These are phyloP conservation scores for Caenorhabditis macrosperma DNA, from an alignment of 2,888 invertebrate species.

Conservation along the genomic window DNA sequence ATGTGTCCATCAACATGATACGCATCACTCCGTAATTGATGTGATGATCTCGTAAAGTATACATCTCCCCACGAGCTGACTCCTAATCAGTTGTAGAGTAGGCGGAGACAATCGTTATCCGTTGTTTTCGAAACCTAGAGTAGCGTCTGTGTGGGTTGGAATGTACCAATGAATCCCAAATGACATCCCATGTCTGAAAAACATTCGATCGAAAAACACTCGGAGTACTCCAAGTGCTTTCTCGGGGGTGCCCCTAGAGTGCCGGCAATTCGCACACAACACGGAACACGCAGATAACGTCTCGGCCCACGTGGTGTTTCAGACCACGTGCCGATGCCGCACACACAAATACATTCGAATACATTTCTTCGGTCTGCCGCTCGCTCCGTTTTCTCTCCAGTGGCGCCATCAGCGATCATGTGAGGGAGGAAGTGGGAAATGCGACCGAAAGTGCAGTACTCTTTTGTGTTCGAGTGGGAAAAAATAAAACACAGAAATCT, in stretches of 20 bases:
- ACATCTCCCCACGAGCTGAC: background rate
- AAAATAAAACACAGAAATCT: background rate
- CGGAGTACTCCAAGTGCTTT: slow-evolving; percentile 17
- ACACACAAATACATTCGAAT: slow-evolving; percentile 35
- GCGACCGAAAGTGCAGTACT: slow-evolving; percentile 10
- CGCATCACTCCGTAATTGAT: background rate
- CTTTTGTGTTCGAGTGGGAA: background rate
- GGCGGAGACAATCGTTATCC: no score
- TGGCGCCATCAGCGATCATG: slow-evolving; percentile 54
- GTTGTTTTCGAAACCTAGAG: no score
- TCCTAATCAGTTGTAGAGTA: background rate
- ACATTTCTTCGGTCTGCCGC: slow-evolving; percentile 29
- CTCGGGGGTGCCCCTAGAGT: background rate
- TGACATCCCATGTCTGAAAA: background rate
- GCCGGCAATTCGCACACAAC: background rate
- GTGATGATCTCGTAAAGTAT: background rate
- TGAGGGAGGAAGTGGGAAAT: slow-evolving; percentile 17
- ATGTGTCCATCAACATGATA: background rate
- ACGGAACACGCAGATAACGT: slow-evolving; percentile 34
- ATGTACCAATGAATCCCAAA: background rate
- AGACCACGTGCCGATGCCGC: slow-evolving; percentile 42
- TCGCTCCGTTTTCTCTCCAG: slow-evolving; percentile 36
- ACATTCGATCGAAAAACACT: slow-evolving; percentile 18
- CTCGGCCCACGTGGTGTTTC: slow-evolving; percentile 49
- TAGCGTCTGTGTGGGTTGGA: no score